Percentiles rank a stretch among this genome's conserved stretches.
Conservation (phyloP, 2,888 invertebrate genomes). For the Mesodorylaimus sp. region DNA sequence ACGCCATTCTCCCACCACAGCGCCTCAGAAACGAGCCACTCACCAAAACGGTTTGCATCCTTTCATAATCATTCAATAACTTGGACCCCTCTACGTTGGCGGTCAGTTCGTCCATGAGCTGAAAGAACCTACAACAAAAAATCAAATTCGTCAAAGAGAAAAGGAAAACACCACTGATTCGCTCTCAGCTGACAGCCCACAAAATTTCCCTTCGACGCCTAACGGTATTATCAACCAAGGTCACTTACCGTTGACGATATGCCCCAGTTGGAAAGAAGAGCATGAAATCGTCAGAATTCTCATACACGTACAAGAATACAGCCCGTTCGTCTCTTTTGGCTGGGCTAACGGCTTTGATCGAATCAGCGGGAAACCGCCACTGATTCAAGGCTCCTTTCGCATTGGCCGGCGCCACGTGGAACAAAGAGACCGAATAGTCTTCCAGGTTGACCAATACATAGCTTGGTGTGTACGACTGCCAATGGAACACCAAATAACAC, state of each 20-base stretch:
- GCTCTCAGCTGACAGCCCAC: no score
- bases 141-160: no score
- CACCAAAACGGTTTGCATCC: conserved; percentile 18
- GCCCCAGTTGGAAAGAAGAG: conserved; percentile 80
- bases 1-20: no score
- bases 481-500: no score
- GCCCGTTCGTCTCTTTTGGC: conserved; percentile 90
- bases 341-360: conserved; percentile 60
- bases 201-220: no score
- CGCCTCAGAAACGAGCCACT: no score
- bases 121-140: conserved; percentile 44
- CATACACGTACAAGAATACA: conserved; percentile 85
- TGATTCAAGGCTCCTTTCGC: conserved; percentile 46
- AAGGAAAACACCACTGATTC: no score
- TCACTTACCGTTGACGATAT: conserved; percentile 39
- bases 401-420: conserved; percentile 43
- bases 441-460: conserved; percentile 85
- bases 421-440: conserved; percentile 74
- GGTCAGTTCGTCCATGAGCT: conserved; percentile 64
- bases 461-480: conserved; percentile 59
- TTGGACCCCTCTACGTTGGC: conserved; percentile 55
- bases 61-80: conserved; percentile 15
- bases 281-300: conserved; percentile 96
- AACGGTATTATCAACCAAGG: no score
- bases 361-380: conserved; percentile 75